Conservation (phyloP, 2,113 vertebrate genomes). For the Perca flavescens region DNA sequence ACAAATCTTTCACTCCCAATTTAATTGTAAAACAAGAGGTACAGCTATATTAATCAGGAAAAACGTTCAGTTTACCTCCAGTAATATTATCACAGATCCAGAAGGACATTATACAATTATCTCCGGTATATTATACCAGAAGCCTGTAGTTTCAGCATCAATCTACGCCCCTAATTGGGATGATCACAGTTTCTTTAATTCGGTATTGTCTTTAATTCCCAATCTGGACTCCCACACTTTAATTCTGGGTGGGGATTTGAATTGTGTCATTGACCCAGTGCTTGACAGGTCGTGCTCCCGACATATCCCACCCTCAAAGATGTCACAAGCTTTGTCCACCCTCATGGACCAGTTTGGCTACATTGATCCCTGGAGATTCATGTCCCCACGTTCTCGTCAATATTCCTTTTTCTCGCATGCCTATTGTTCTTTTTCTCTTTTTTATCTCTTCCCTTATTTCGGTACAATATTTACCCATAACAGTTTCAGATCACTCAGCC, state of each 20-base stretch:
- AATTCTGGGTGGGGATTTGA: too few relatives aligned
- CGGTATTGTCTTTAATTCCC: neutral
- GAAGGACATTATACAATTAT: neutral
- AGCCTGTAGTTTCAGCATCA: neutral
- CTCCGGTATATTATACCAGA: neutral
- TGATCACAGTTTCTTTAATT: neutral
- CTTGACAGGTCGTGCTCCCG: too few relatives aligned
- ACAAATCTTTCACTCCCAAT: too few relatives aligned
- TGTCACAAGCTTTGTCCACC: neutral
- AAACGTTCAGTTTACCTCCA: neutral
- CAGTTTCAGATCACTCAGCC: too few relatives aligned
- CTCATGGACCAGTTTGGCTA: neutral
- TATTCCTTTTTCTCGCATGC: neutral
- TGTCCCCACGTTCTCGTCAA: too few relatives aligned
- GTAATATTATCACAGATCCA: too few relatives aligned
- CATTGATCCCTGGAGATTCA: neutral
- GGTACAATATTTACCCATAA: neutral
- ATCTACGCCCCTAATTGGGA: slow-evolving; percentile 3
- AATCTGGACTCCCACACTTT: neutral
- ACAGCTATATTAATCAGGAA: neutral
- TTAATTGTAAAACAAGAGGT: slow-evolving; percentile 3
- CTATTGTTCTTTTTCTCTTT: neutral
- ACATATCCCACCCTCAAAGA: too few relatives aligned
- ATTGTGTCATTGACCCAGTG: too few relatives aligned
- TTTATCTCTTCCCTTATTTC: neutral